phyloP scores from a whole-genome alignment of 2,888 invertebrate genomes.

The Netelia virgata region DNA sequence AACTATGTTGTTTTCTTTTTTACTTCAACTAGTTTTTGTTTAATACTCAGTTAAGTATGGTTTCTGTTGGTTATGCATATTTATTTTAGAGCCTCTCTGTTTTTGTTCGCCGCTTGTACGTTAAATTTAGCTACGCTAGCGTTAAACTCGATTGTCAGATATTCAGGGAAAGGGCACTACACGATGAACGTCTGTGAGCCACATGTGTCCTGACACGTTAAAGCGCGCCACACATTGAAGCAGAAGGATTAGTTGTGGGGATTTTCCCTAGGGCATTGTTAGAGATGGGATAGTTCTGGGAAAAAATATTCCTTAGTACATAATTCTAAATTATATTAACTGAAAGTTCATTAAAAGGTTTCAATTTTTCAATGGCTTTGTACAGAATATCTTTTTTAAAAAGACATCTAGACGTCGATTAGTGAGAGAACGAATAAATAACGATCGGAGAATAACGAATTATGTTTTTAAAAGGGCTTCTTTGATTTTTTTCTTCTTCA shows the following conservation, averaged over 20 bases:
- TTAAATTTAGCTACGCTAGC: not conserved
- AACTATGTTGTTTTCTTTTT: too few species aligned
- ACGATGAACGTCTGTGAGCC: conserved; percentile 63
- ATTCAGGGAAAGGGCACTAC: not conserved
- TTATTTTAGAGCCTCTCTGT: not conserved
- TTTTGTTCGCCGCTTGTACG: not conserved
- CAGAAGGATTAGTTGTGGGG: not conserved
- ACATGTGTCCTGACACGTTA: conserved; percentile 59
- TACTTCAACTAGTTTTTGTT: too few species aligned
- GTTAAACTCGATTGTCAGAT: conserved; percentile 17
- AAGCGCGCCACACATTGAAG: conserved; percentile 3
- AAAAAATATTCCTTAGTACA: not conserved
- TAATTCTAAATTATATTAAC: not conserved
- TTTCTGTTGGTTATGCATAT: not conserved
- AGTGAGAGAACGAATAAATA: not conserved
- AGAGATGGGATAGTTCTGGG: not conserved
- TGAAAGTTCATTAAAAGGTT: not conserved
- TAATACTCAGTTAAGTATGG: too few species aligned
- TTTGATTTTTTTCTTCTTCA: conserved; percentile 71
- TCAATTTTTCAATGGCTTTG: not conserved
- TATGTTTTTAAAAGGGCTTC: not conserved
- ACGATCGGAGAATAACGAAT: not conserved
- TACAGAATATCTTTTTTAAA: not conserved
- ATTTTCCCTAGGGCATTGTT: not conserved
- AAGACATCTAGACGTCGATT: not conserved